A percentile compares a stretch with the other conserved stretches of the same genome.
These are phyloP conservation scores for Corythornis leucogaster DNA, from an alignment of 2,797 vertebrate genomes.

Conservation along the genomic window DNA sequence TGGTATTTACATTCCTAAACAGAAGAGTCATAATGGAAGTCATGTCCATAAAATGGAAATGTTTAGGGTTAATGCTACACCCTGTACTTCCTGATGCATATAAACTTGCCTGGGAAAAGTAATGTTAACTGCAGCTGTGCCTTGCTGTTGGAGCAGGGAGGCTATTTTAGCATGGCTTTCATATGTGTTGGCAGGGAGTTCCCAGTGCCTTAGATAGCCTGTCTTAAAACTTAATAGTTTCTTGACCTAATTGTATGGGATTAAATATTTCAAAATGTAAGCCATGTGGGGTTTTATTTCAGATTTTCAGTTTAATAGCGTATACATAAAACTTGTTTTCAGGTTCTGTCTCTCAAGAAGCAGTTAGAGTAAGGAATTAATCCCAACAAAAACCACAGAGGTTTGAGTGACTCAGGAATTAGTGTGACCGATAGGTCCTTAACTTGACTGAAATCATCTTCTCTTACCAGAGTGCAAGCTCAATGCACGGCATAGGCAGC, in stretches of 20 bases:
- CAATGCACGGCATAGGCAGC: not conserved
- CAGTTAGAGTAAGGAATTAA: not conserved
- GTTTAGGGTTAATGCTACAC: not conserved
- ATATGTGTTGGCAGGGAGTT: not conserved
- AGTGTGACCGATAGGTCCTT: not conserved
- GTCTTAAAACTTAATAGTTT: not conserved
- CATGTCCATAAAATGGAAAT: conserved; percentile 22
- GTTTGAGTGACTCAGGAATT: not conserved
- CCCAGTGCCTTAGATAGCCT: not conserved
- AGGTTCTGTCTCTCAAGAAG: not conserved
- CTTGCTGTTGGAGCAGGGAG: not conserved
- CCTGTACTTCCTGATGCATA: not conserved
- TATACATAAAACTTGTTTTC: not conserved
- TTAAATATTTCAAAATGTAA: not conserved
- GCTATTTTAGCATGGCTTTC: not conserved
- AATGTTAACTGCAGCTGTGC: not conserved
- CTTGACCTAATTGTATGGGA: not conserved
- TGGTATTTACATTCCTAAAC: conserved; percentile 11
- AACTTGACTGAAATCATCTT: not conserved
- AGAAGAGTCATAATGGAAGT: not conserved
- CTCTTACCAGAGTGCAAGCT: not conserved
- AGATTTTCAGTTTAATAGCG: not conserved
- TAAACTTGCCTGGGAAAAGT: conserved; percentile 23
- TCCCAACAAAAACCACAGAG: not conserved
- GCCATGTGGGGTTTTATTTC: not conserved